A percentile compares a stretch with the other conserved stretches of the same genome.
Conservation (phyloP, 2,113 vertebrate species). For the Ovibos moschatus region DNA sequence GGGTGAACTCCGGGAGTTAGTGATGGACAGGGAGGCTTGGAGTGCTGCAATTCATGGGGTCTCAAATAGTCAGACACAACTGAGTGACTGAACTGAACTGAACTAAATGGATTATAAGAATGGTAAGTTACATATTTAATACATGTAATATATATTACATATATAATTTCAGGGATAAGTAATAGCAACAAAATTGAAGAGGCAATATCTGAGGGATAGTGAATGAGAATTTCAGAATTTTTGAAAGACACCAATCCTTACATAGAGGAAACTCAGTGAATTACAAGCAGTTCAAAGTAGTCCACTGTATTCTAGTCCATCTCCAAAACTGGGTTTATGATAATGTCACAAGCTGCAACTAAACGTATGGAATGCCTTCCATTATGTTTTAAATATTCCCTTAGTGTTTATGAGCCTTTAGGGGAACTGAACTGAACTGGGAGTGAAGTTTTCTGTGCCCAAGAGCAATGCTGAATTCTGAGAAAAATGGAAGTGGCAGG, state of each 20-base stretch:
- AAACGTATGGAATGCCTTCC: background rate
- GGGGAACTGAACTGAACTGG: background rate
- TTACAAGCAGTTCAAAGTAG: background rate
- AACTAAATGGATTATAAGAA: background rate
- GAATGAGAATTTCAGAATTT: background rate
- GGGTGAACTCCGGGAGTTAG: too few relatives aligned
- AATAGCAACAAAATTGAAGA: background rate
- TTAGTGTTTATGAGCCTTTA: background rate
- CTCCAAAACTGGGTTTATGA: background rate
- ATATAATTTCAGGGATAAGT: background rate
- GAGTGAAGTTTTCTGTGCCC: background rate
- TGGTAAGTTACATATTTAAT: background rate
- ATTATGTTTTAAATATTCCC: background rate
- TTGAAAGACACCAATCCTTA: background rate
- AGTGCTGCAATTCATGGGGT: too few relatives aligned
- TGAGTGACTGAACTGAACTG: too few relatives aligned
- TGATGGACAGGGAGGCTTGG: too few relatives aligned
- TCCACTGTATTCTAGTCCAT: background rate
- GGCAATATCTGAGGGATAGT: background rate
- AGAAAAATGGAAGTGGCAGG: background rate
- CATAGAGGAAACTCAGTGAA: background rate
- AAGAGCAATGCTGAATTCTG: background rate
- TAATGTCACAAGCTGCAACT: background rate
- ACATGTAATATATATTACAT: too few relatives aligned
- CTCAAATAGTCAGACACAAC: too few relatives aligned